A percentile compares a stretch with the other conserved stretches of the same genome.
These are phyloP conservation scores for Enteromius radiatus DNA, from an alignment of 2,797 vertebrate species.

Conservation along the genomic window DNA sequence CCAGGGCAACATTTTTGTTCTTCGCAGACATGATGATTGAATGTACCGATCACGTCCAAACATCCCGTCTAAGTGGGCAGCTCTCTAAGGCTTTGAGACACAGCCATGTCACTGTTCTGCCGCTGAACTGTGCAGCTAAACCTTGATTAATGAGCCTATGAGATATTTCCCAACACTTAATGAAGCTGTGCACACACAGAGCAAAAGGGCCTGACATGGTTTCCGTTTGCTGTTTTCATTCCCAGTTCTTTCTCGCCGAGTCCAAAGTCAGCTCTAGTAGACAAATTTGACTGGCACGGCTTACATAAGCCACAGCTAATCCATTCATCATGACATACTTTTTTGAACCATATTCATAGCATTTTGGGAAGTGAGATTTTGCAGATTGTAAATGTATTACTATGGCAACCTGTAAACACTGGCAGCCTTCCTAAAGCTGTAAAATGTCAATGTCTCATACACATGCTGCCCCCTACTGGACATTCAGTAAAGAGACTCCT, in stretches of 20 bases:
- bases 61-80: background rate
- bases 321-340: background rate
- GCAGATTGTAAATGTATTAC: background rate
- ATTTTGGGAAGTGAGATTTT: conserved; percentile 4
- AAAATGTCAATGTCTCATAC: background rate
- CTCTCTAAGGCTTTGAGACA: background rate
- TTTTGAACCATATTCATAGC: background rate
- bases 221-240: conserved; percentile 6
- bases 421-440: background rate
- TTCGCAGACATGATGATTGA: background rate
- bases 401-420: conserved; percentile 6
- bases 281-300: background rate
- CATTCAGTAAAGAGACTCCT: background rate
- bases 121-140: background rate
- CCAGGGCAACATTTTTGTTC: background rate
- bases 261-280: conserved; percentile 19
- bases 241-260: background rate
- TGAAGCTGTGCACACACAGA: conserved; percentile 26
- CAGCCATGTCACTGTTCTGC: background rate
- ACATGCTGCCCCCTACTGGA: conserved; percentile 36
- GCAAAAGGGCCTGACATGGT: conserved; percentile 14
- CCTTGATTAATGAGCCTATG: conserved; percentile 17
- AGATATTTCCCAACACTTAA: conserved; percentile 24
- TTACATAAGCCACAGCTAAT: background rate
- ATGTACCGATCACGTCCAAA: background rate